phyloP scores from a whole-genome alignment of 2,888 invertebrate species.

The Germaria angustata region DNA sequence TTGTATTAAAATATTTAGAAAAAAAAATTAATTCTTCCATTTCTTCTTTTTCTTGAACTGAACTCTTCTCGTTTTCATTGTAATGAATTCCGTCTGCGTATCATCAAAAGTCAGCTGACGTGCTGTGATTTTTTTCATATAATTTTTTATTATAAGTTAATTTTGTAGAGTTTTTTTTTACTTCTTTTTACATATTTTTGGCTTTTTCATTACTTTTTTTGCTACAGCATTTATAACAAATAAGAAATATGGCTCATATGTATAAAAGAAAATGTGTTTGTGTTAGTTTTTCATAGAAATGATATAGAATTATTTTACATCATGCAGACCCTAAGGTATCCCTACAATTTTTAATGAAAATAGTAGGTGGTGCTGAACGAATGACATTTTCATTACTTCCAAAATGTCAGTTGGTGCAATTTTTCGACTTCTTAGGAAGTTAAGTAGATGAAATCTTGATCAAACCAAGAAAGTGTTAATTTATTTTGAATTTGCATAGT shows the following conservation, averaged over 20 bases:
- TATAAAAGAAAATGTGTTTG: not conserved
- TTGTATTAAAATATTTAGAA: no score
- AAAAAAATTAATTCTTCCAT: not conserved
- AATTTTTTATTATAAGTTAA: constrained; percentile 68
- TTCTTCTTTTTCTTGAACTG: not conserved
- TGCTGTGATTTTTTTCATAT: constrained; percentile 69
- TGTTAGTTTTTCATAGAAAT: no score
- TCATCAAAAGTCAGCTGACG: constrained; percentile 69
- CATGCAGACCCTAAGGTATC: no score
- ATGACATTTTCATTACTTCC: no score
- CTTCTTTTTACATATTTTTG: not conserved
- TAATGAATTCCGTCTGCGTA: constrained; percentile 71
- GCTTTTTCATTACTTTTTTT: not conserved
- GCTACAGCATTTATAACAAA: constrained; percentile 1
- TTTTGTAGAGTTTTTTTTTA: constrained; percentile 54
- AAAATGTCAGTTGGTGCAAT: no score
- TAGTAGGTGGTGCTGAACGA: no score
- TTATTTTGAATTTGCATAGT: no score
- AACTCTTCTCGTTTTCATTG: constrained; percentile 50
- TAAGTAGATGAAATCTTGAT: no score
- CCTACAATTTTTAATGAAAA: no score
- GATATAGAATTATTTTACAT: no score
- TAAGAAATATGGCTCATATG: constrained; percentile 6
- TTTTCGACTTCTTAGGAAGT: no score
- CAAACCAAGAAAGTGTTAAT: no score